Base-by-base conservation (phyloP, 2,113 vertebrate genomes). In the Microcebus murinus region DNA sequence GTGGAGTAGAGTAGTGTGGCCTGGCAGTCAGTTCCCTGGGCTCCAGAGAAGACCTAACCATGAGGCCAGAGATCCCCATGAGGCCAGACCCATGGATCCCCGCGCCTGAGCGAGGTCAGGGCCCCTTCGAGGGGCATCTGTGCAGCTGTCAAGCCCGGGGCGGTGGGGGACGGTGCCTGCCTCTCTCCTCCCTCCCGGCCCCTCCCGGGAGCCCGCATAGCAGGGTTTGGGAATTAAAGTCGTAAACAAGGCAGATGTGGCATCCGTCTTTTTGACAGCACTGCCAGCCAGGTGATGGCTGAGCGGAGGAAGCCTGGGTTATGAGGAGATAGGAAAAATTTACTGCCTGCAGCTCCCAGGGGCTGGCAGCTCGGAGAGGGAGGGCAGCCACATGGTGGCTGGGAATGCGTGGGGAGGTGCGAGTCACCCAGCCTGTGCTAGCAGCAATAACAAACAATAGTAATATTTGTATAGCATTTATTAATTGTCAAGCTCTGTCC, bases 191-290 rank as follows among this genome's bases (percentile, higher is more conserved):
- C 50, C 39, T 61, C 82, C 2, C 0, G 50, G 27, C 81, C 76
- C 34, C 76, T 67, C 79, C 79, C 0, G 0, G 67, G 95, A 97
- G 84, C 97, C 76, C 3, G 7, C 90, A 48, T 91, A 96, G 96
- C 94, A 95, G 97, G 86, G 57, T 13, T 86, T 83, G 59, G 97
- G 98, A 97, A 98, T 96, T 65, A 96, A 88, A 34, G 96, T 96
- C 45, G 63, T 98, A 98, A 98, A 98, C 97, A 98, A 98, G 97
- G 97, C 93, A 67, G 77, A 92, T 61, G 31, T 94, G 92, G 97
- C 96, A 98, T 98, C 97, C 65, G 81, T 98, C 98, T 98, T 98
- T 87, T 93, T 98, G 98, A 98, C 98, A 98, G 98, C 45, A 0
- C 97, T 96, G 97, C 95, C 88, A 97, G 97, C 84, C 77, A 98